Conservation (phyloP, 64 coral and sea anemone genomes). For the Orbicella faveolata region DNA sequence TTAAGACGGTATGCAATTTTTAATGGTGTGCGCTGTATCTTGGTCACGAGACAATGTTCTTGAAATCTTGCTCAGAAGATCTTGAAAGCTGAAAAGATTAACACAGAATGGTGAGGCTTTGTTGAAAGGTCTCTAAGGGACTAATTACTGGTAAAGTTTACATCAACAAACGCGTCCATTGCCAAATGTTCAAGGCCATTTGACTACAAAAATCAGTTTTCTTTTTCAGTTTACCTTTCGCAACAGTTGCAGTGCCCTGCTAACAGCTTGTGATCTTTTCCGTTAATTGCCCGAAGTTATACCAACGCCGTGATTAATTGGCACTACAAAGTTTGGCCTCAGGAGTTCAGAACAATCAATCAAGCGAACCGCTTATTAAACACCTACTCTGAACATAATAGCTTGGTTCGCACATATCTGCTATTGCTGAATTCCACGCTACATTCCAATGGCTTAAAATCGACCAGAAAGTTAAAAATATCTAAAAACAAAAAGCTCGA, state of each 20-base stretch:
- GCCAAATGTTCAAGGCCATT: neutral
- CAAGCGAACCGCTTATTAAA: neutral
- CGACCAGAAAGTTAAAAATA: neutral
- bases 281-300: too few species aligned
- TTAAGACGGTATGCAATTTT: neutral
- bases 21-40: neutral
- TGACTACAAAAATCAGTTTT: too few species aligned
- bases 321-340: neutral
- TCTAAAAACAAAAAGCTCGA: neutral
- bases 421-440: neutral
- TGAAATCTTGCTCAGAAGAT: neutral
- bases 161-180: neutral
- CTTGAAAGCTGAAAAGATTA: constrained; percentile 19
- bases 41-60: neutral
- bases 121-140: neutral
- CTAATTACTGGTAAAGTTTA: neutral
- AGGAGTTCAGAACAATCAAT: neutral
- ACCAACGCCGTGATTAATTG: constrained; percentile 15
- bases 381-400: neutral
- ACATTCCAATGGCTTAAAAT: neutral
- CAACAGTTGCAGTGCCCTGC: neutral
- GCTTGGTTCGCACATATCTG: neutral
- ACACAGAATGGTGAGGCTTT: neutral
- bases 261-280: neutral
- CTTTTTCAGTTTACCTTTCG: neutral